Percentiles rank a stretch among this genome's conserved stretches.
Conservation (phyloP, 2,888 invertebrate genomes). For the Panopea generosa region DNA sequence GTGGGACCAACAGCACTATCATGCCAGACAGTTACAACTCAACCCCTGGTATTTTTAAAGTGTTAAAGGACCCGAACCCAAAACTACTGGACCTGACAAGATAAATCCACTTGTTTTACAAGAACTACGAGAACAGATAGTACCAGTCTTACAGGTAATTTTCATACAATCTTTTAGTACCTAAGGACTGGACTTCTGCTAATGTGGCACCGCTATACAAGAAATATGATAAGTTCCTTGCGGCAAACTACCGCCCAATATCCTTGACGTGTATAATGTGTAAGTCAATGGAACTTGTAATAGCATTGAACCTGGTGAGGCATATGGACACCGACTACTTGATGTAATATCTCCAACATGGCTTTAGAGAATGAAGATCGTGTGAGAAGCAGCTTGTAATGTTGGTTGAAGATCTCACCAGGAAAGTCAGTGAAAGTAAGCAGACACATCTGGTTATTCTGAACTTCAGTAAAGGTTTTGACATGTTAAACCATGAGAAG, state of each 20-base stretch:
- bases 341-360: conserved; percentile 15
- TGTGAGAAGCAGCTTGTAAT: conserved; percentile 6
- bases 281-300: conserved; percentile 9
- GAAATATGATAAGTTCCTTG: conserved; percentile 6
- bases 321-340: neutral
- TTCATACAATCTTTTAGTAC: conserved; percentile 7
- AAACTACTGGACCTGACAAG: conserved; percentile 14
- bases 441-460: conserved; percentile 17
- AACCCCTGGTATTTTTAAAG: neutral
- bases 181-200: neutral
- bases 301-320: neutral
- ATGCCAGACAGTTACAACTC: neutral
- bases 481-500: conserved; percentile 10
- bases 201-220: conserved; percentile 6
- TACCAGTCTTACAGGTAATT: conserved; percentile 2
- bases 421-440: neutral
- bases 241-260: conserved; percentile 13
- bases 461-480: conserved; percentile 8
- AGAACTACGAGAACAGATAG: conserved; percentile 4
- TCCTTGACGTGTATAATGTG: conserved; percentile 22
- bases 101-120: conserved; percentile 7
- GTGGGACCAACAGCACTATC: neutral
- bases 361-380: neutral
- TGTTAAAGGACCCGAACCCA: conserved; percentile 3
- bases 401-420: neutral